Conservation (phyloP, 2,888 invertebrate genomes). For the Zeuzera pyrina region DNA sequence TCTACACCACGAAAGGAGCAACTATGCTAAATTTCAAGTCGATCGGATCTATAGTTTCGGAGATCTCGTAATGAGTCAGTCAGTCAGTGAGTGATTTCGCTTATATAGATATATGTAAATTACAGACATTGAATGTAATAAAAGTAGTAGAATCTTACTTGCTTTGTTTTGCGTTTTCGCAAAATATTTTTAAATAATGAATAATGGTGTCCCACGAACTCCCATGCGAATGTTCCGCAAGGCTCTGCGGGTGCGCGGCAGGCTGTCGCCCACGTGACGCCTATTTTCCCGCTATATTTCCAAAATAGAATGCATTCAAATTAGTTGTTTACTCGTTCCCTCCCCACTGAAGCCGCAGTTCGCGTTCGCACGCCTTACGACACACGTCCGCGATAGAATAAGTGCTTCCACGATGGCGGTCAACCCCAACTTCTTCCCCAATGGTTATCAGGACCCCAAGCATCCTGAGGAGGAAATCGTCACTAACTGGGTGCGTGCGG, state of each 20-base stretch:
- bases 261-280: constrained; percentile 55
- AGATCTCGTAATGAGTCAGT: too few species aligned
- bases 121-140: too few species aligned
- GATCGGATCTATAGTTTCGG: too few species aligned
- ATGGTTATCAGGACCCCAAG: constrained; percentile 67
- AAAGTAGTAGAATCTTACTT: too few species aligned
- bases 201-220: too few species aligned
- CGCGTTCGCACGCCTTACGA: constrained; percentile 54
- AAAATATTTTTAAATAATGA: too few species aligned
- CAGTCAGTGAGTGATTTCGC: too few species aligned
- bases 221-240: too few species aligned
- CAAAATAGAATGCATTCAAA: constrained; percentile 71
- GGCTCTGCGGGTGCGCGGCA: constrained; percentile 19
- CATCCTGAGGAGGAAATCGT: constrained; percentile 74
- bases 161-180: too few species aligned
- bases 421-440: constrained; percentile 68
- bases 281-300: constrained; percentile 64
- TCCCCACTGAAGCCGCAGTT: constrained; percentile 59
- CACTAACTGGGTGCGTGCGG: constrained; percentile 73
- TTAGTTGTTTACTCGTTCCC: constrained; percentile 62
- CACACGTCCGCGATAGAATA: constrained; percentile 42
- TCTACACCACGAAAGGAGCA: too few species aligned
- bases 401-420: constrained; percentile 49
- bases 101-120: too few species aligned
- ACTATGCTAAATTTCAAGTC: too few species aligned